Conservation (phyloP, 1,140 invertebrate species). For the Littorina saxatilis region DNA sequence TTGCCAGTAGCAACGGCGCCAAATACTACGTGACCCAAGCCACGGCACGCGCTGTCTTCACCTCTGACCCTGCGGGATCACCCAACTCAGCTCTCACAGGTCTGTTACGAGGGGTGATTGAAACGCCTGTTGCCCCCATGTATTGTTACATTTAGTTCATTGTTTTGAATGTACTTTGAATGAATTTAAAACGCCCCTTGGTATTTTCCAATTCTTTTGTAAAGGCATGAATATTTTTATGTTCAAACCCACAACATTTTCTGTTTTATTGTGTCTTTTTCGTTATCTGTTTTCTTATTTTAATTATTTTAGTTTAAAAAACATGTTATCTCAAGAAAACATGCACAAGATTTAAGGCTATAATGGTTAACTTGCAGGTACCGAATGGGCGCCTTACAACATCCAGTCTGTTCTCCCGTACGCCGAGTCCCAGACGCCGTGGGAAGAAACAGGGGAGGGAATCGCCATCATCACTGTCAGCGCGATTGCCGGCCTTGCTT, state of each 20-base stretch:
- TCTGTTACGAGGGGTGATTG: too few species aligned
- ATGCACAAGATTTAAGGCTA: too few species aligned
- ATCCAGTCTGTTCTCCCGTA: constrained; percentile 48
- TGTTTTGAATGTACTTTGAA: too few species aligned
- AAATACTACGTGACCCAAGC: constrained; percentile 16
- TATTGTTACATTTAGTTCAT: too few species aligned
- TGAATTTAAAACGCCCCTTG: too few species aligned
- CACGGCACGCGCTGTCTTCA: constrained; percentile 8
- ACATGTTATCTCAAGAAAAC: too few species aligned
- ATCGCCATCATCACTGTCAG: constrained; percentile 40
- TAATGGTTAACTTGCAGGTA: not conserved
- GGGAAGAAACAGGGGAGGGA: constrained; percentile 50
- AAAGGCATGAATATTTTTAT: too few species aligned
- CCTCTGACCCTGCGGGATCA: constrained; percentile 31
- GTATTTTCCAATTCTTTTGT: too few species aligned
- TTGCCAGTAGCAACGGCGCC: constrained; percentile 43
- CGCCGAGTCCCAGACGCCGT: constrained; percentile 38
- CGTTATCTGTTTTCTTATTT: not conserved
- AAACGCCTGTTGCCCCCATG: too few species aligned
- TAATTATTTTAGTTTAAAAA: not conserved
- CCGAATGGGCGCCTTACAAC: constrained; percentile 43
- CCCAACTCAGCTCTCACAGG: constrained; percentile 28
- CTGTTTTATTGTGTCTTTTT: not conserved
- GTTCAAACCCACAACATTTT: not conserved
- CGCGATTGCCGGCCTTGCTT: not conserved